phyloP scores from a whole-genome alignment of 1,140 invertebrate genomes.

The Brachionus koreanus region DNA sequence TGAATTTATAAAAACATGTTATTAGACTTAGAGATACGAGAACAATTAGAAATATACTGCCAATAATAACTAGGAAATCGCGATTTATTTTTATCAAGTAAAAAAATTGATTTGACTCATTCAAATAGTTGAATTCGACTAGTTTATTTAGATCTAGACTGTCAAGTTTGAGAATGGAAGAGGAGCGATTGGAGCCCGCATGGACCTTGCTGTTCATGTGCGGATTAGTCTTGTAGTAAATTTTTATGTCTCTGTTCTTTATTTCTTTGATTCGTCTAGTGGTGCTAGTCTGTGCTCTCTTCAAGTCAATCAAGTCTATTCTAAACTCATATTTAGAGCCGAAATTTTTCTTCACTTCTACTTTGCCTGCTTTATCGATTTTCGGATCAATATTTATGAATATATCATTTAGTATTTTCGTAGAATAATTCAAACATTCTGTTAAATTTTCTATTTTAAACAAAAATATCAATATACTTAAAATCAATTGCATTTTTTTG shows the following conservation, averaged over 20 bases:
- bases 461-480: neutral
- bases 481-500: neutral
- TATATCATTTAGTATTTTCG: constrained; percentile 3
- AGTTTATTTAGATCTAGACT: neutral
- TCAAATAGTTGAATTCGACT: neutral
- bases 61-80: neutral
- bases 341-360: neutral
- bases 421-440: neutral
- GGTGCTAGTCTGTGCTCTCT: neutral
- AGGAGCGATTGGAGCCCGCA: neutral
- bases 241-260: constrained; percentile 1
- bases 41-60: constrained; percentile 14
- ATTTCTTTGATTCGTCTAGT: neutral
- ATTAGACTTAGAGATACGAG: neutral
- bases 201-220: neutral
- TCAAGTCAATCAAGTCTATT: neutral
- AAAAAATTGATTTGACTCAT: neutral
- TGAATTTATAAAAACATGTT: constrained; percentile 27
- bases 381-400: constrained; percentile 33
- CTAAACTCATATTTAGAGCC: neutral
- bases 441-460: neutral
- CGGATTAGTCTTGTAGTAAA: neutral
- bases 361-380: neutral
- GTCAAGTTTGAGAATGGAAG: neutral
- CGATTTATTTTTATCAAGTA: neutral